Conservation (phyloP, 2,888 invertebrate species). For the Acleris literana region DNA sequence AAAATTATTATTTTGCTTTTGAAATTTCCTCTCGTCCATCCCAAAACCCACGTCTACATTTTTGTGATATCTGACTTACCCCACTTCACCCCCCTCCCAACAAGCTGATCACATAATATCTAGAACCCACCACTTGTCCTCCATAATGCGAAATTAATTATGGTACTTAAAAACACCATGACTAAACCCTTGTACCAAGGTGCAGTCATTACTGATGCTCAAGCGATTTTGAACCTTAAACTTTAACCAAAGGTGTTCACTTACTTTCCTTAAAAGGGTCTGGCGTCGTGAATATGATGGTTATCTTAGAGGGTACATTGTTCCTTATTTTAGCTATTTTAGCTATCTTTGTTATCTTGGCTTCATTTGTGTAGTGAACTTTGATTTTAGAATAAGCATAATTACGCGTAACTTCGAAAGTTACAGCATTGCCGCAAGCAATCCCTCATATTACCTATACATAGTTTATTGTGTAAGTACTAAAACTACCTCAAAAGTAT, state of each 20-base stretch:
- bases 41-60: no score
- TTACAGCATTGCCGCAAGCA: no score
- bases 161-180: constrained; percentile 40
- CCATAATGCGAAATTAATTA: constrained; percentile 58
- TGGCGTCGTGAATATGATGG: background rate
- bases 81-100: constrained; percentile 24
- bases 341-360: no score
- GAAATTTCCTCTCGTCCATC: no score
- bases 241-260: background rate
- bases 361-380: no score
- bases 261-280: background rate
- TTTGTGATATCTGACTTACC: constrained; percentile 10
- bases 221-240: constrained; percentile 21
- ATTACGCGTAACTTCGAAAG: no score
- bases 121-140: constrained; percentile 45
- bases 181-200: constrained; percentile 18
- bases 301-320: background rate
- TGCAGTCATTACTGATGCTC: constrained; percentile 15
- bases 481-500: no score
- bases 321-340: no score
- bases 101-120: constrained; percentile 50
- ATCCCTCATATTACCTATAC: no score
- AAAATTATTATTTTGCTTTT: no score
- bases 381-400: no score
- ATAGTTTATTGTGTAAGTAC: no score